These are phyloP conservation scores for Brotula barbata DNA, from an alignment of 2,797 vertebrate species.

Conservation along the genomic window DNA sequence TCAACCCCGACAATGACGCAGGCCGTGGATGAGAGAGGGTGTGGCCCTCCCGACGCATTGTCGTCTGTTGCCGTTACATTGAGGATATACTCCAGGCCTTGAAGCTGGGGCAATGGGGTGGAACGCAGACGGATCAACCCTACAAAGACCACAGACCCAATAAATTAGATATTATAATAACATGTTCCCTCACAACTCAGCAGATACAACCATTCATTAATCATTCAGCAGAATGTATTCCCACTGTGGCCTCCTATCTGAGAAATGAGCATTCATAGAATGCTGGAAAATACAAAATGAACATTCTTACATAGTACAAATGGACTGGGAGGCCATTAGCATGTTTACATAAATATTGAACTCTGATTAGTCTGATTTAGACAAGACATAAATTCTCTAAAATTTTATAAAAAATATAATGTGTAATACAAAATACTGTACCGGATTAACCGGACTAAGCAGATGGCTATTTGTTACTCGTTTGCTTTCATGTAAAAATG, in stretches of 20 bases:
- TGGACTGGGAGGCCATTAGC: not conserved
- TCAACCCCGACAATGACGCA: constrained; percentile 85
- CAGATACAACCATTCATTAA: constrained; percentile 42
- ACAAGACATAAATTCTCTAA: too few species aligned
- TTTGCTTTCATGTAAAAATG: constrained; percentile 63
- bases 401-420: too few species aligned
- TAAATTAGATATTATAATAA: constrained; percentile 43
- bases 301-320: constrained; percentile 41
- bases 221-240: constrained; percentile 49
- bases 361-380: too few species aligned
- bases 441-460: constrained; percentile 59
- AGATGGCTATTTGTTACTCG: constrained; percentile 62
- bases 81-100: constrained; percentile 86
- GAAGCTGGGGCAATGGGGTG: constrained; percentile 82
- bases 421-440: too few species aligned
- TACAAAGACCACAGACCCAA: constrained; percentile 62
- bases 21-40: constrained; percentile 79
- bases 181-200: constrained; percentile 18
- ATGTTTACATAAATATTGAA: too few species aligned
- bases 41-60: constrained; percentile 84
- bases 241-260: constrained; percentile 38
- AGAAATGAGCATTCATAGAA: constrained; percentile 26
- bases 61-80: constrained; percentile 87
- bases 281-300: not conserved
- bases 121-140: constrained; percentile 87